phyloP scores from a whole-genome alignment of 2,888 invertebrate species.

The Trissoscelio sp. region DNA sequence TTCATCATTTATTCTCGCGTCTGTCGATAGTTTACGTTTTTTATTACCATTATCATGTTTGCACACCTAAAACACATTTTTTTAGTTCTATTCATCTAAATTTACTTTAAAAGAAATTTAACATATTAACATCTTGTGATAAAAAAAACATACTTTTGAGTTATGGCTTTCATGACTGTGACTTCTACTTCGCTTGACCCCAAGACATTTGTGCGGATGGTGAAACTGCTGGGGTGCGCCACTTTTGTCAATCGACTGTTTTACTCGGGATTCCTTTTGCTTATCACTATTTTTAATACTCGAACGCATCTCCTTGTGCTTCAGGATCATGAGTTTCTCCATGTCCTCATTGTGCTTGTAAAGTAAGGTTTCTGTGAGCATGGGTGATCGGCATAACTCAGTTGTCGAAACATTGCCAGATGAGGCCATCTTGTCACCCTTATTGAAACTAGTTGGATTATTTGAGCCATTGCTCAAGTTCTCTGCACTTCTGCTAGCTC shows the following conservation, averaged over 20 bases:
- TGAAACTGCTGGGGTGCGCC: slow-evolving; percentile 73
- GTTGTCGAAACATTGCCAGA: slow-evolving; percentile 76
- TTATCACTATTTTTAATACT: slow-evolving; percentile 84
- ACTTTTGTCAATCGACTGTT: slow-evolving; percentile 82
- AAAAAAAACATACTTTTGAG: slow-evolving; percentile 74
- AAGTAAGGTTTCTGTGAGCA: slow-evolving; percentile 86
- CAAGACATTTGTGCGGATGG: slow-evolving; percentile 83
- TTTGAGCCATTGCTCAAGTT: slow-evolving; percentile 86
- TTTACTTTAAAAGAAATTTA: too few relatives aligned
- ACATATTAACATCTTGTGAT: background rate
- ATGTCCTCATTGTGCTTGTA: slow-evolving; percentile 90
- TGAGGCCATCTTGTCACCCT: slow-evolving; percentile 84
- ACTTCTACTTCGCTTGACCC: slow-evolving; percentile 87
- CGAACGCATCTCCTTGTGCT: slow-evolving; percentile 87
- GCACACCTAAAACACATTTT: slow-evolving; percentile 18
- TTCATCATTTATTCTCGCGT: slow-evolving; percentile 8
- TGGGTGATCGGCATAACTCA: slow-evolving; percentile 84
- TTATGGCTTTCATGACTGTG: slow-evolving; percentile 86
- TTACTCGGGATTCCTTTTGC: slow-evolving; percentile 84
- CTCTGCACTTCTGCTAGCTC: slow-evolving; percentile 86
- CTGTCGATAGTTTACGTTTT: slow-evolving; percentile 13
- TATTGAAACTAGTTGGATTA: slow-evolving; percentile 84
- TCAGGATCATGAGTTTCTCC: slow-evolving; percentile 91
- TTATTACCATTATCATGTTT: slow-evolving; percentile 23
- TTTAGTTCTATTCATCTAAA: background rate